Evolutionary conservation across 2,888 invertebrate genomes (phyloP), one percentile per base, ranked within the genome.

Genomic region (Drosophila mayaguana): DNA sequence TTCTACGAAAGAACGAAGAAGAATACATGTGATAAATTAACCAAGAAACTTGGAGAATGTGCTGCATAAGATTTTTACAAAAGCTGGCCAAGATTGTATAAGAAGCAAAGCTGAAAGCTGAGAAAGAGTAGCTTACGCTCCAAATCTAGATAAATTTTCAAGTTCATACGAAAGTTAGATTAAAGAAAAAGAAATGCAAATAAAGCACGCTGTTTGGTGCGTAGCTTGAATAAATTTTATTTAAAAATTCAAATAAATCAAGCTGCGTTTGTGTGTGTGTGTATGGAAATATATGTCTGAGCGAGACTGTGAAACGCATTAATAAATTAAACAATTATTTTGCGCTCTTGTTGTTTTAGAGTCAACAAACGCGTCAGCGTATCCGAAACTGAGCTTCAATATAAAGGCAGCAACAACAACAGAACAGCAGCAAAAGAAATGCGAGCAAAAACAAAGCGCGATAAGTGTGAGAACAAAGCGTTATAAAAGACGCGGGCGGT

Each of bases 361-460:
- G 65, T 69, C 70, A 80, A 83, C 88, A 83, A 82, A 80, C 59
- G 65, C 78, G 78, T 45, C 69, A 75, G 69, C 72, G 51, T 46
- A 72, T 53, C 81, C 65, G 54, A 79, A 83, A 73, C 83, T 72
- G 66, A 78, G 83, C 86, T 85, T 82, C 66, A 80, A 78, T 73
- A 40, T 28, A 28, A 40, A 54, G n/a, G 38, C 54, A 38, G n/a
- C 36, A 40, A 32, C 63, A 65, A 22, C 54, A 45, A 20, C 38
- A 18, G 32, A 42, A n/a, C 63, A 62, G 18, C 50, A 50, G 34
- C 34, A 38, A 20, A 63, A 57, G 72, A 81, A 85, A 82, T 72
- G 72, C 64, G 75, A 80, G 62, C 18, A 73, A 70, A 87, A 79
- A 87, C 84, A 83, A 87, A 87, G 89, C 81, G 87, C 79, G 81